Conservation (phyloP, 2,113 vertebrate genomes). For the Nansenia antarctica region DNA sequence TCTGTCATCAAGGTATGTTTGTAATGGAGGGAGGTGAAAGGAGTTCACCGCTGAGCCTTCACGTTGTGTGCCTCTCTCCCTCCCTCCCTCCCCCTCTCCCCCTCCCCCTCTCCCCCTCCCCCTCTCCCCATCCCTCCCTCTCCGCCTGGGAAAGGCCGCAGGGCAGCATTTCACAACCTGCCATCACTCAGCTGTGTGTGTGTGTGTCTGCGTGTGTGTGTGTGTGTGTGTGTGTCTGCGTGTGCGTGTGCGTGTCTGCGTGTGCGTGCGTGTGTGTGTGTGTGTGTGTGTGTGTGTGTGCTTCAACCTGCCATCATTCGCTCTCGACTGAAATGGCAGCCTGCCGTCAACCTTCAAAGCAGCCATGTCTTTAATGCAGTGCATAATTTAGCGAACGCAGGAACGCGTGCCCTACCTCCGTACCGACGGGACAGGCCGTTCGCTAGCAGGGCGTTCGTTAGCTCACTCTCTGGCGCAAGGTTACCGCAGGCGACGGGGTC, state of each 20-base stretch:
- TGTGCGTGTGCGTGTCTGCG: too few species aligned
- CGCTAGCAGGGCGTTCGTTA: background rate
- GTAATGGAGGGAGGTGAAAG: constrained; percentile 55
- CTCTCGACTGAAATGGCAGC: constrained; percentile 47
- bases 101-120: too few species aligned
- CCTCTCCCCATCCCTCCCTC: too few species aligned
- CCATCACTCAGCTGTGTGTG: constrained; percentile 60
- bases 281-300: too few species aligned
- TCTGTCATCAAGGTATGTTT: constrained; percentile 71
- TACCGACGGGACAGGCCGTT: constrained; percentile 10
- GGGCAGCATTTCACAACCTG: constrained; percentile 66
- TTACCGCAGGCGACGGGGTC: constrained; percentile 11
- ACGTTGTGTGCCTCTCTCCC: too few species aligned
- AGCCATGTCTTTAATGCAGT: constrained; percentile 21
- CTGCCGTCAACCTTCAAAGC: constrained; percentile 49
- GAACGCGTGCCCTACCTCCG: background rate
- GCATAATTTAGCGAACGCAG: constrained; percentile 32
- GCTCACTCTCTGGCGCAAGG: background rate
- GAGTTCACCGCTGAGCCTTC: constrained; percentile 47
- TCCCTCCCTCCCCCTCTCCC: too few species aligned
- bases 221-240: too few species aligned
- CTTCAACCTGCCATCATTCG: too few species aligned
- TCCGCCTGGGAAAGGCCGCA: constrained; percentile 54
- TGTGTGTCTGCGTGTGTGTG: too few species aligned
- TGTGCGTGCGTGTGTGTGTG: too few species aligned